phyloP scores from a whole-genome alignment of 2,113 vertebrate species.

The Pelvicachromis taeniatus region DNA sequence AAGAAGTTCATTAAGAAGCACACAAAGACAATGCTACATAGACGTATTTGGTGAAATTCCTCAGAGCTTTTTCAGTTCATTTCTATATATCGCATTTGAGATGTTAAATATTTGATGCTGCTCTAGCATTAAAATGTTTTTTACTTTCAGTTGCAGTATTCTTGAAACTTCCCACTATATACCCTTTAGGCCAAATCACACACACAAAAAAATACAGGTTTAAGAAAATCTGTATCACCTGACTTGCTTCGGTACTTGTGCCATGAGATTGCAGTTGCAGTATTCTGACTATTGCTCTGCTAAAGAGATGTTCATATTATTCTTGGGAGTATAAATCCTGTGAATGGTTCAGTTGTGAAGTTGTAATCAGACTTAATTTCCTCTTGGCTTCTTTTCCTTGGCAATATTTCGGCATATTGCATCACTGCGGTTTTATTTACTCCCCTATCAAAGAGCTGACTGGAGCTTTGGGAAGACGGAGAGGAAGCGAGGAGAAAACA shows the following conservation, averaged over 20 bases:
- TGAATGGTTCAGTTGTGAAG: neutral
- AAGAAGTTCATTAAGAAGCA: neutral
- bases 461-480: slow-evolving; percentile 10
- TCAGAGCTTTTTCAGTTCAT: neutral
- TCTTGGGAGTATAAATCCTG: neutral
- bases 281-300: neutral
- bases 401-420: slow-evolving; percentile 61
- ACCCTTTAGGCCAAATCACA: neutral
- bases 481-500: neutral
- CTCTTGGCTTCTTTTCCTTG: slow-evolving; percentile 34
- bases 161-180: neutral
- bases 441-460: slow-evolving; percentile 35
- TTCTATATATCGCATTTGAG: neutral
- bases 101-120: neutral
- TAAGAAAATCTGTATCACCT: neutral
- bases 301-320: neutral
- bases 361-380: slow-evolving; percentile 27
- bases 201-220: neutral
- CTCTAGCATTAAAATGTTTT: neutral
- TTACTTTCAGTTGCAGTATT: neutral
- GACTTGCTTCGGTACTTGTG: neutral
- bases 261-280: neutral
- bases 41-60: neutral
- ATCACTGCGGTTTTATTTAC: slow-evolving; percentile 56
- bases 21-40: neutral